Conservation (phyloP, 2,888 invertebrate species). For the Dilophus febrilis region DNA sequence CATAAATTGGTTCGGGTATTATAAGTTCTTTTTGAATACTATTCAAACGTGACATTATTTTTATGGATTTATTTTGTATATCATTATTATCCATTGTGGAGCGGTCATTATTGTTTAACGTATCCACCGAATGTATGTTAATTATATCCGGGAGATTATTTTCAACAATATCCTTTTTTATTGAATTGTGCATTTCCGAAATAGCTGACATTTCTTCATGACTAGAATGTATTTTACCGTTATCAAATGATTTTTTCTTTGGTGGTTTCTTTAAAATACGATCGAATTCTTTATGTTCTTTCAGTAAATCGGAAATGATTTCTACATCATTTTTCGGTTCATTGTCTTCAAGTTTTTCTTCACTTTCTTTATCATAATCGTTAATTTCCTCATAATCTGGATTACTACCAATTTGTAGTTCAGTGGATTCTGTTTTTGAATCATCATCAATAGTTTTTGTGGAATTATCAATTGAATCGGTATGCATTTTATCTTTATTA, state of each 20-base stretch:
- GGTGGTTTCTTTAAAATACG: slow-evolving; percentile 60
- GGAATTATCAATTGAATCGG: slow-evolving; percentile 11
- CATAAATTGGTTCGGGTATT: slow-evolving; percentile 26
- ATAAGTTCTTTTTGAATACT: slow-evolving; percentile 5
- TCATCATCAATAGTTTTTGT: not conserved
- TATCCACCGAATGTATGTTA: not conserved
- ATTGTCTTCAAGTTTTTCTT: slow-evolving; percentile 30
- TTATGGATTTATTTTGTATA: not conserved
- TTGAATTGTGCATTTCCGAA: too few species aligned
- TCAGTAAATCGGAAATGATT: slow-evolving; percentile 61
- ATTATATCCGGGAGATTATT: slow-evolving; percentile 1
- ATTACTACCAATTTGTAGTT: too few species aligned
- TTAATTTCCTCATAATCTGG: slow-evolving; percentile 4
- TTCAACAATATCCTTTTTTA: not conserved
- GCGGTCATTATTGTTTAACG: not conserved
- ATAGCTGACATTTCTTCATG: not conserved
- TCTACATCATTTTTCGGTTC: slow-evolving; percentile 42
- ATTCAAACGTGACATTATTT: not conserved
- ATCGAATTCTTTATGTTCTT: slow-evolving; percentile 70
- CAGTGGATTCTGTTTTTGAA: not conserved
- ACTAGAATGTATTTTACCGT: slow-evolving; percentile 11
- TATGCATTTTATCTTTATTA: slow-evolving; percentile 17
- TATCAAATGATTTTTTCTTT: slow-evolving; percentile 26
- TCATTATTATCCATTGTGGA: not conserved
- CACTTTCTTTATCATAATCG: not conserved